phyloP scores from a whole-genome alignment of 2,113 vertebrate species.

The Heterocephalus glaber region DNA sequence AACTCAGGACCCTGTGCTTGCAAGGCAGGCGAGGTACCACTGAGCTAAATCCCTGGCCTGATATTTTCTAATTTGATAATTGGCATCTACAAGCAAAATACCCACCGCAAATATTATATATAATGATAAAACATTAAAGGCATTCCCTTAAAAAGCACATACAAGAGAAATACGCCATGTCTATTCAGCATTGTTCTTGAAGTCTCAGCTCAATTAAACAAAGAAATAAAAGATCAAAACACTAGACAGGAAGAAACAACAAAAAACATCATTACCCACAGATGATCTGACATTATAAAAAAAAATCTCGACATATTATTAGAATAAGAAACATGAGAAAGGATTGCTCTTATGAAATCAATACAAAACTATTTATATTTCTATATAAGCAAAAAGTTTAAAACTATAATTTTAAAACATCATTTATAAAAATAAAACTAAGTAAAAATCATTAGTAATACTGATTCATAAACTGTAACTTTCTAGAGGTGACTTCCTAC shows the following conservation, averaged over 20 bases:
- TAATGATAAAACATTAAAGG: neutral
- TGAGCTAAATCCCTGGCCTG: too few relatives aligned
- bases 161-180: neutral
- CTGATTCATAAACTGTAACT: neutral
- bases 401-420: neutral
- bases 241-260: slow-evolving; percentile 15
- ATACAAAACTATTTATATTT: neutral
- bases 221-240: neutral
- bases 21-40: too few relatives aligned
- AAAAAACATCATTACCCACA: neutral
- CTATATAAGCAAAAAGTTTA: too few relatives aligned
- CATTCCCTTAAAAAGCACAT: neutral
- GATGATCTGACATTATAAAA: neutral
- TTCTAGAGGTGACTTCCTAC: neutral
- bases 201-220: neutral
- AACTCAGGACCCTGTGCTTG: too few relatives aligned
- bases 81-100: neutral
- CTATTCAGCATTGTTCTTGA: neutral
- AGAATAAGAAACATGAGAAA: neutral
- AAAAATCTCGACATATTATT: slow-evolving; percentile 7
- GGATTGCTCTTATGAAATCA: neutral
- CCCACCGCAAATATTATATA: neutral
- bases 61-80: slow-evolving; percentile 19
- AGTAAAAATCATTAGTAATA: slow-evolving; percentile 4
- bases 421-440: slow-evolving; percentile 23